Evolutionary conservation across 2,797 vertebrate species (phyloP).

Genomic region (Hydrophis major): DNA sequence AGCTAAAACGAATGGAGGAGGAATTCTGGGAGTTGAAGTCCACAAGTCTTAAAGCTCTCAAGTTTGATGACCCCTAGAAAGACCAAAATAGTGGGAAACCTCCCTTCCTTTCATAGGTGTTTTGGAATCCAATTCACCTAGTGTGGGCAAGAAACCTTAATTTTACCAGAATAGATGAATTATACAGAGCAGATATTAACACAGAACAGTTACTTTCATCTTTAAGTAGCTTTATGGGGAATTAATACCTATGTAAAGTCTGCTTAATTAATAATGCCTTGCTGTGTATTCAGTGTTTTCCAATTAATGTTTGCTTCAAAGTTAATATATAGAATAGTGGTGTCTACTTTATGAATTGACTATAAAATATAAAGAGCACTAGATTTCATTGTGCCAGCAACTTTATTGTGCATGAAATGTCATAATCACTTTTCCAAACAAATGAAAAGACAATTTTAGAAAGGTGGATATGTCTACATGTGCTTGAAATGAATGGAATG

Average conservation of each 20-base stretch:
- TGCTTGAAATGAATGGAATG: not conserved
- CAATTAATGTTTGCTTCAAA: slow-evolving; percentile 48
- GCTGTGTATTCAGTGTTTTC: slow-evolving; percentile 34
- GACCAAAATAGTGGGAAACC: not conserved
- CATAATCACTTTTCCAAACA: not conserved
- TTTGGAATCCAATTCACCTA: not conserved
- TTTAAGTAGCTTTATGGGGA: not conserved
- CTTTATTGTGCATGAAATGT: not conserved
- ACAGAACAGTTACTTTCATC: not conserved
- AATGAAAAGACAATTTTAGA: not conserved
- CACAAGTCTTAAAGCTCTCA: too few species aligned
- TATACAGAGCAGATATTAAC: not conserved
- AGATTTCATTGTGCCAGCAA: not conserved
- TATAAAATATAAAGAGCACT: not conserved
- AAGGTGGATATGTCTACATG: not conserved
- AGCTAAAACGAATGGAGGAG: too few species aligned
- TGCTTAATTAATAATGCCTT: slow-evolving; percentile 34
- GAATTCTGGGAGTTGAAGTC: too few species aligned
- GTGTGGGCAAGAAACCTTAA: too few species aligned
- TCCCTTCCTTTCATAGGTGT: not conserved
- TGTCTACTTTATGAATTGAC: not conserved
- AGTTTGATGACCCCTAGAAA: not conserved
- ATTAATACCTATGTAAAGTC: slow-evolving; percentile 31
- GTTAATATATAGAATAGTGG: not conserved
- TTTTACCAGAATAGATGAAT: not conserved